Evolutionary conservation across 2,888 invertebrate species (phyloP), one percentile per base, ranked within the genome.

Genomic region (Tinea semifulvella): DNA sequence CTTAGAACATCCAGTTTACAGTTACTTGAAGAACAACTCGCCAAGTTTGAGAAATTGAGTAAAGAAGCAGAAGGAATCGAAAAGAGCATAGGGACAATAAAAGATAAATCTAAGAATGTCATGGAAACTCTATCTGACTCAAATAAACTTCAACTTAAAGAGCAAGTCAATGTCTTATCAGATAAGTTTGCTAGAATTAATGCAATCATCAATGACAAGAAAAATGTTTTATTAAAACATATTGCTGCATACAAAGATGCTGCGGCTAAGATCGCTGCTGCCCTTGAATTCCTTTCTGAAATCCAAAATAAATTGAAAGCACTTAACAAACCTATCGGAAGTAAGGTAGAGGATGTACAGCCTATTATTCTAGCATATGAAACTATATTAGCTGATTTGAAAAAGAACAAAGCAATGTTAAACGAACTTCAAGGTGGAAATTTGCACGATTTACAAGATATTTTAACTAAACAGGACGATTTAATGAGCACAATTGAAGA

Each of bases 321-420:
- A 47, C 72, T 96, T 1, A 92, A 90, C 57, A 90, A 90, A 65
- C 95, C 96, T 0, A 88, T 96, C 26, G 96, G 96, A 8, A 89
- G 89, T 44, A 89, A 89, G 58, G 90, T 92, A 1, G 92, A 95
- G 60, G 96, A 96, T 64, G 95, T 96, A 0, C 90, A 94, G 62
- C 87, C 89, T n/a, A 84, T 94, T 52, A 80, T 93, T 18, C 84
- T 85, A 26, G 85, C 89, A 1, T 93, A 93, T 56, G 92, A 93
- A 71, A 85, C 86, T 52, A 89, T 94, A 42, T 70, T 93, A 14
- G 84, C 84, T 46, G 91, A 93, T 51, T 72, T 94, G 0, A 93
- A 91, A 65, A 85, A 86, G 43, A 91, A 91, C 62, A 91, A 91
- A 57, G 77, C 85, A 1, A 91, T 91, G 80, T 81, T 92, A 42